These are phyloP conservation scores for Pempheris klunzingeri DNA, from an alignment of 2,797 vertebrate species.

Conservation along the genomic window DNA sequence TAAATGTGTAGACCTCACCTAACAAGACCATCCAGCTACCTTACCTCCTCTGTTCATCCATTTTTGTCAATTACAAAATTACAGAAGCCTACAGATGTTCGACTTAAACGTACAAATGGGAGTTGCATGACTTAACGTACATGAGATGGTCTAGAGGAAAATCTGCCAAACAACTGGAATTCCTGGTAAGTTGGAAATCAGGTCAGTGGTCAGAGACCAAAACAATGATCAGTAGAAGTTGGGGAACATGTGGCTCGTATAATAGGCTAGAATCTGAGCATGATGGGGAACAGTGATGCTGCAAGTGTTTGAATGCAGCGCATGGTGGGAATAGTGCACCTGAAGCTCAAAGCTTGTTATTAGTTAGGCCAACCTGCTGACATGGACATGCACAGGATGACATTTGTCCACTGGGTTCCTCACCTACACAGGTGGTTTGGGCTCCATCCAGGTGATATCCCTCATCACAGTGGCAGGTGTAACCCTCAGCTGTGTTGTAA, in stretches of 20 bases:
- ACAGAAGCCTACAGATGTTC: background rate
- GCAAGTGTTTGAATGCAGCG: no score
- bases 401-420: constrained; percentile 63
- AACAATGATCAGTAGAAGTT: no score
- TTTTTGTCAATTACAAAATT: no score
- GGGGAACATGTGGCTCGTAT: no score
- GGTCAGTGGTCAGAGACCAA: no score
- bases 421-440: constrained; percentile 92
- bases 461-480: constrained; percentile 91
- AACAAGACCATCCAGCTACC: no score
- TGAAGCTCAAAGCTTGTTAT: background rate
- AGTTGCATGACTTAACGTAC: background rate
- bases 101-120: background rate
- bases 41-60: no score
- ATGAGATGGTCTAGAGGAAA: background rate
- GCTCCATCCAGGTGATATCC: constrained; percentile 88
- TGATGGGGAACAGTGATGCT: background rate
- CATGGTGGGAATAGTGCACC: no score
- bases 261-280: no score
- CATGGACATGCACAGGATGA: background rate
- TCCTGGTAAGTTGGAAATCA: background rate
- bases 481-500: constrained; percentile 92
- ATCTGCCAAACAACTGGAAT: background rate
- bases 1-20: no score
- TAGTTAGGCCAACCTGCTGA: background rate